Base-by-base conservation (phyloP, 2,113 vertebrate species). In the Lycocorax pyrrhopterus region DNA sequence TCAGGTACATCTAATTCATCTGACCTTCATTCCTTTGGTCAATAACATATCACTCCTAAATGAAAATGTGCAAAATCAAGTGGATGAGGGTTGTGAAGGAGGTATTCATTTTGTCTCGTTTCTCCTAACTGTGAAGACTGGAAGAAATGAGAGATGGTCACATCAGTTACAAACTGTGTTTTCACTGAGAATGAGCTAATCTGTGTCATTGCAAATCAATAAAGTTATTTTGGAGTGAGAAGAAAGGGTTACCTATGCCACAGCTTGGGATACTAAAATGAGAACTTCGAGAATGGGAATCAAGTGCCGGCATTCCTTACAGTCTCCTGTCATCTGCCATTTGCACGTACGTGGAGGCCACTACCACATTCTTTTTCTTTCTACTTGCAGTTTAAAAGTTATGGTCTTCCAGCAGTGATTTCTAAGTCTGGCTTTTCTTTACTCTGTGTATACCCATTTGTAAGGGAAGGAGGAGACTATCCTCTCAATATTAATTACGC, bases 401-500 rank as follows among this genome's bases (percentile, higher is more conserved):
- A 64, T 0, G 22, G 93, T 95, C 96, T 96, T 96, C 88, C 92
- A 96, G 56, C 88, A 86, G 64, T 78, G 76, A 58, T 75, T 90
- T 92, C 72, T 75, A 80, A 67, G 83, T 93, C 68, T 90, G 76
- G 23, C 60, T 52, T 89, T 82, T 94, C 71, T 81, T 83, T 75
- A 66, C 43, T 94, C 81, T 64, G 13, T 72, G 26, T 79, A 35
- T 55, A 77, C 52, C 52, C 18, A 46, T 83, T 89, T 83, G 56
- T 87, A 80, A 85, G 74, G 71, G 64, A 93, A 94, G 72, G 64
- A 85, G 64, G 87, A 96, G 53, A 52, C n/a, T 89, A 14, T 87
- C 20, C 43, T 76, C 84, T 90, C 39, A 30, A 64, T 81, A 66
- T 47, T 60, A 53, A 44, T 90, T 67, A 64, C 0, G 1, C 52